Evolutionary conservation across 1,140 invertebrate genomes (phyloP).

Genomic region (Caenorhabditis remanei): DNA sequence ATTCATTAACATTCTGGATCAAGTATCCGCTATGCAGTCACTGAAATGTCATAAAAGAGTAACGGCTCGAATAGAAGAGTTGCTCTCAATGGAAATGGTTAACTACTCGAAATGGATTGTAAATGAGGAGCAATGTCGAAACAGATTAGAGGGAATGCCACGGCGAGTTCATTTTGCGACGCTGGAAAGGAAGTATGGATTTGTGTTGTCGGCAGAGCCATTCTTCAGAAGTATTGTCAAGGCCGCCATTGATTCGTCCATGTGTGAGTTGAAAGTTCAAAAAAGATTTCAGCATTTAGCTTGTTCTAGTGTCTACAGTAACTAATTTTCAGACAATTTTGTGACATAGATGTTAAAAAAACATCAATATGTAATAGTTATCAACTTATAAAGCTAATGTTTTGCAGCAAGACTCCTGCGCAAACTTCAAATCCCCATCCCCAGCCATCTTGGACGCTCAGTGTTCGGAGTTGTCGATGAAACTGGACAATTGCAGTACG

Average conservation of each 20-base stretch:
- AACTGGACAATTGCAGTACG: slow-evolving; percentile 71
- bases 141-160: slow-evolving; percentile 56
- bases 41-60: slow-evolving; percentile 61
- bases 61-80: slow-evolving; percentile 64
- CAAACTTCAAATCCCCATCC: slow-evolving; percentile 74
- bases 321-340: too few relatives aligned
- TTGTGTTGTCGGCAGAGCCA: slow-evolving; percentile 72
- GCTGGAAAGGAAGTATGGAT: slow-evolving; percentile 64
- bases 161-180: slow-evolving; percentile 64
- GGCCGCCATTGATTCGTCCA: slow-evolving; percentile 51
- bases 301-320: too few relatives aligned
- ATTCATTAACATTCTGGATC: slow-evolving; percentile 69
- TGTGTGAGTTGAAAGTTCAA: slow-evolving; percentile 63
- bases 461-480: slow-evolving; percentile 76
- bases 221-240: slow-evolving; percentile 71
- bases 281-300: too few relatives aligned
- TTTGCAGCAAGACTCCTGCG: slow-evolving; percentile 63
- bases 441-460: slow-evolving; percentile 70
- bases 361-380: neutral
- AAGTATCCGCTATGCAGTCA: slow-evolving; percentile 59
- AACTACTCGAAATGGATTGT: slow-evolving; percentile 50
- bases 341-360: too few relatives aligned
- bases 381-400: neutral
- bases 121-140: neutral
- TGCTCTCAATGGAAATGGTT: slow-evolving; percentile 65